phyloP scores from a whole-genome alignment of 2,113 vertebrate genomes.

The Gasterosteus aculeatus region DNA sequence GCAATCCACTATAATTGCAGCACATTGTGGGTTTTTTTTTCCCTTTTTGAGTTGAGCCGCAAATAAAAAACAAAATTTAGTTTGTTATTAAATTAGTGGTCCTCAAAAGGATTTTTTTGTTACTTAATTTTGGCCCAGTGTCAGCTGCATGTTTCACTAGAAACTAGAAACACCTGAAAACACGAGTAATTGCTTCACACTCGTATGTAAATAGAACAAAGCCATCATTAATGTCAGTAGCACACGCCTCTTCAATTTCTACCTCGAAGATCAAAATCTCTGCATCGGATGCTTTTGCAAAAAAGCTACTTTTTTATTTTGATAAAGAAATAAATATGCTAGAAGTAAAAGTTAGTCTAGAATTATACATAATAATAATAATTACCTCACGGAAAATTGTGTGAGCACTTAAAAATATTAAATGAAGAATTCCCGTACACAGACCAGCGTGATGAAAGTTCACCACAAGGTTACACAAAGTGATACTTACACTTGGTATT shows the following conservation, averaged over 20 bases:
- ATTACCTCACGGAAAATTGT: too few species aligned
- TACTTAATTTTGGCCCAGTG: not conserved
- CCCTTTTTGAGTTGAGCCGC: constrained; percentile 2
- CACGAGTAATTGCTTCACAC: too few species aligned
- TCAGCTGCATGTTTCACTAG: not conserved
- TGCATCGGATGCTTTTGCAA: not conserved
- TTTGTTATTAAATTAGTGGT: not conserved
- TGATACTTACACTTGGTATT: too few species aligned
- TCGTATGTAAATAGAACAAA: not conserved
- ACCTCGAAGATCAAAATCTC: not conserved
- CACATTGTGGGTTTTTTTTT: not conserved
- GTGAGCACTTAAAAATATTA: too few species aligned
- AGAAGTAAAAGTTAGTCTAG: too few species aligned
- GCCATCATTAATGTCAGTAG: not conserved
- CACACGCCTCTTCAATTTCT: not conserved
- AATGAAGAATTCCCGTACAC: too few species aligned
- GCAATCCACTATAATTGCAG: not conserved
- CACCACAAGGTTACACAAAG: too few species aligned
- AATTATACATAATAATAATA: too few species aligned
- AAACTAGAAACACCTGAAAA: not conserved
- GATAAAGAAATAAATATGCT: not conserved
- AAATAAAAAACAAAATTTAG: not conserved
- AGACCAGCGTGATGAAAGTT: too few species aligned
- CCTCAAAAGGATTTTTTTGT: not conserved
- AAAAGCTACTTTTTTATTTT: not conserved